Evolutionary conservation across 1,140 invertebrate genomes (phyloP), one percentile per base, ranked within the genome.

Genomic region (Aphidius ervi): DNA sequence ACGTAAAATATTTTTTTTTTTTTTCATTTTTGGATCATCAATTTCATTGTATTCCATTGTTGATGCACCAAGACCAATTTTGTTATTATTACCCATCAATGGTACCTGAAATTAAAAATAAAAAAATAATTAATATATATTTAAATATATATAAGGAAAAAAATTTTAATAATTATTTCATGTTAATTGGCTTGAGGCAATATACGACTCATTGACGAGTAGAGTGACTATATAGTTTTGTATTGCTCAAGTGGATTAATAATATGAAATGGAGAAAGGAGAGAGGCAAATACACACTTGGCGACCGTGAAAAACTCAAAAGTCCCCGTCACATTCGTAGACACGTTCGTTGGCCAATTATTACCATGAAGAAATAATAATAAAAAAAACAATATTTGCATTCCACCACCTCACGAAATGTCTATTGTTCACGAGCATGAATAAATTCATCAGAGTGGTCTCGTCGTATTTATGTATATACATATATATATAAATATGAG

Each of bases 1-100:
- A 47, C 71, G 70, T 77, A 76, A 80, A 9, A 80, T 57, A 49
- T 70, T 66, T 23, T 76, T 73, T 53, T 78, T 81, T 66, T 79
- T 79, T 58, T 76, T 73, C 41, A 58, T 62, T 31, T 56, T 71
- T 1, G 69, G 67, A 67, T 75, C 69, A 31, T 31, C 54, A 74
- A 40, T 16, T 71, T 67, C 39, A 74, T 62, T 40, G 58, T 65
- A 16, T 68, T 62, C 52, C 67, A 57, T n/a, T 67, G 23, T 9
- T 5, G 61, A 59, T 1, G 73, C 64, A 7, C 81, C 81, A 23
- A 82, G 67, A 40, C 81, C 81, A 48, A 73, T 73, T 68, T 77
- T 80, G 47, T 69, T 73, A 45, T 62, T 68, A 65, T 75, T 76
- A 63, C 70, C 69, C 43, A 70, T 59, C 48, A 81, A 58, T 45